phyloP scores from a whole-genome alignment of 2,888 invertebrate genomes.

The Camptogramma bilineatum region DNA sequence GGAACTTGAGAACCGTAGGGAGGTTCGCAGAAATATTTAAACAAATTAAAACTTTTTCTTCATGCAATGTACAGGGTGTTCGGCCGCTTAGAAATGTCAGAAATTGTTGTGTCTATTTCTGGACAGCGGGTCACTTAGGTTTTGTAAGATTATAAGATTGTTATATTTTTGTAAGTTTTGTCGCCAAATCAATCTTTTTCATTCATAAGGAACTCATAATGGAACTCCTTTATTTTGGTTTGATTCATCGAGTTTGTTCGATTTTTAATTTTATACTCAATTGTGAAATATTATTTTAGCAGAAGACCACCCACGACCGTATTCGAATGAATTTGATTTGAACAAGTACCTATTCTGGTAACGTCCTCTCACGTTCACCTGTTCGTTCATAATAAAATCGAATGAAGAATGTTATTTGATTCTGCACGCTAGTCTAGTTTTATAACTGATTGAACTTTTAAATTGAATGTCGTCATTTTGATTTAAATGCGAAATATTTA shows the following conservation, averaged over 20 bases:
- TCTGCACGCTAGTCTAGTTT: slow-evolving; percentile 1
- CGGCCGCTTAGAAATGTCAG: background rate
- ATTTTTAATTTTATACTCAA: slow-evolving; percentile 47
- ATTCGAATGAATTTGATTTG: slow-evolving; percentile 9
- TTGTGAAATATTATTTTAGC: background rate
- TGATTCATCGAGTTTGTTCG: slow-evolving; percentile 62
- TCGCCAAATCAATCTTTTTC: too few relatives aligned
- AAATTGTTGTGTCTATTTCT: background rate
- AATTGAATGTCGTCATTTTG: background rate
- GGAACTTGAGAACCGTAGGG: slow-evolving; percentile 70
- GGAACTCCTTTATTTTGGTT: slow-evolving; percentile 53
- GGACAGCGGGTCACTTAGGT: background rate
- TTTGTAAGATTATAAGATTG: background rate
- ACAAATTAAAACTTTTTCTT: slow-evolving; percentile 84
- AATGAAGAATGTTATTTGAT: slow-evolving; percentile 6
- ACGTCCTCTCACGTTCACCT: background rate
- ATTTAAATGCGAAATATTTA: background rate
- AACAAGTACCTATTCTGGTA: background rate
- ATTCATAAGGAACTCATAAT: background rate
- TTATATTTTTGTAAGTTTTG: too few relatives aligned
- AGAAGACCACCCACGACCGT: background rate
- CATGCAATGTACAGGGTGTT: slow-evolving; percentile 55
- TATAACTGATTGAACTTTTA: slow-evolving; percentile 6
- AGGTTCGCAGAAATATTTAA: slow-evolving; percentile 79
- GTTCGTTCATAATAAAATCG: slow-evolving; percentile 3